Evolutionary conservation across 2,888 invertebrate genomes (phyloP), one percentile per base, ranked within the genome.

Genomic region (Zhuqinia jingwanae): DNA sequence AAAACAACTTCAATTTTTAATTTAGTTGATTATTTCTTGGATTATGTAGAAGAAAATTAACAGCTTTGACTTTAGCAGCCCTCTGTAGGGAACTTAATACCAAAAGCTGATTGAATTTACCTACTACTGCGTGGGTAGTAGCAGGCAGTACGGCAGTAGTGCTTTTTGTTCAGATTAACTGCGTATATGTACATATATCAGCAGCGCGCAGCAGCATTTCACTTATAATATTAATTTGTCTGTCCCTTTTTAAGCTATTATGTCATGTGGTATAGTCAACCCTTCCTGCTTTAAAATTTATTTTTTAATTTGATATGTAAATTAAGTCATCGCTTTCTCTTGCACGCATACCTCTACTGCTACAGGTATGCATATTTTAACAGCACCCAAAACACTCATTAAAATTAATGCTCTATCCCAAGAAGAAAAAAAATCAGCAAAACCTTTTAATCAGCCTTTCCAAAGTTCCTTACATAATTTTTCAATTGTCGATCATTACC

Each of bases 401-500:
- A 53, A 36, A 80, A 68, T 70, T 50, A 80, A 80, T 80, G 80
- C 22, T 10, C 42, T 20, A 11, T 5, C 17, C 36, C 10, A n/a
- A 68, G 13, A 2, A 27, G 25, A 25, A 30, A 22, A 60, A 15
- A 15, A 13, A 17, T n/a, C 42, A 30, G 36, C 1, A 58, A 76
- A 76, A 30, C 30, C 36, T 20, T 58, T 56, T 50, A 47, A 78
- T 63, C 78, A 20, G 45, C 20, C 13, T 42, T 60, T 60, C 78
- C 17, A 5, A 36, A 20, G 20, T 76, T 76, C 30, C 36, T 36
- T 42, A 60, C 11, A 27, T 58, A 6, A 50, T 58, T n/a, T n/a
- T n/a, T n/a, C n/a, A 42, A 63, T 30, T 50, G 50, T 27, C 36
- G n/a, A 47, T 60, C 53, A 80, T 80, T 80, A 80, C 80, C 80